Conservation (phyloP, 2,888 invertebrate genomes). For the Thera britannica region DNA sequence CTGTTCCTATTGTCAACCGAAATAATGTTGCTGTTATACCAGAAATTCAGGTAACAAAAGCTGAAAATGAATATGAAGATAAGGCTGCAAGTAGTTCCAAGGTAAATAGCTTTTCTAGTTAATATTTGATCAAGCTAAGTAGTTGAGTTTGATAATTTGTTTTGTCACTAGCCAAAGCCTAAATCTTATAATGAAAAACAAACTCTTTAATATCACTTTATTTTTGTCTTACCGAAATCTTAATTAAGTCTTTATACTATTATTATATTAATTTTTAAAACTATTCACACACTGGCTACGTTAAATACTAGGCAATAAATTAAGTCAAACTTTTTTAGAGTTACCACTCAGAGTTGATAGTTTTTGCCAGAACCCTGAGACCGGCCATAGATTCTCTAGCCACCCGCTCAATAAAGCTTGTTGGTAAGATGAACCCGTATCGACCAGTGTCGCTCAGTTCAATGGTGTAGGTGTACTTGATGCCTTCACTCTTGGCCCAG, state of each 20-base stretch:
- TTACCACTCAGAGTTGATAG: slow-evolving; percentile 48
- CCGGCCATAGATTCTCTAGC: slow-evolving; percentile 91
- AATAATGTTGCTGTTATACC: slow-evolving; percentile 54
- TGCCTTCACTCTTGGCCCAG: slow-evolving; percentile 94
- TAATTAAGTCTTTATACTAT: neutral
- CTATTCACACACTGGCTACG: slow-evolving; percentile 20
- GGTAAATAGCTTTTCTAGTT: slow-evolving; percentile 49
- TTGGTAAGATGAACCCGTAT: slow-evolving; percentile 94
- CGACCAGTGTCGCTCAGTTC: slow-evolving; percentile 94
- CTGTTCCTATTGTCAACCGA: slow-evolving; percentile 44
- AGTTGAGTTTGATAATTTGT: no score
- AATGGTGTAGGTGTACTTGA: slow-evolving; percentile 95
- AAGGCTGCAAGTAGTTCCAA: slow-evolving; percentile 46
- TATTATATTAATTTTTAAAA: slow-evolving; percentile 11
- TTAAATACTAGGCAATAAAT: slow-evolving; percentile 31
- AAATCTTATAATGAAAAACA: slow-evolving; percentile 12
- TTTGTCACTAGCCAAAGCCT: no score
- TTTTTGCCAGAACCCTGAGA: slow-evolving; percentile 84
- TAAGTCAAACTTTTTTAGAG: slow-evolving; percentile 34
- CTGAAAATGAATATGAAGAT: slow-evolving; percentile 53
- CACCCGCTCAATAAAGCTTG: slow-evolving; percentile 89
- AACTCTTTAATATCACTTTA: slow-evolving; percentile 9
- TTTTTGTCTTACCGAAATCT: slow-evolving; percentile 8
- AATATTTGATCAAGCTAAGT: neutral
- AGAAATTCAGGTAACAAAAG: slow-evolving; percentile 72